Evolutionary conservation across 1,140 invertebrate genomes (phyloP).

Genomic region (Helicoverpa zea): DNA sequence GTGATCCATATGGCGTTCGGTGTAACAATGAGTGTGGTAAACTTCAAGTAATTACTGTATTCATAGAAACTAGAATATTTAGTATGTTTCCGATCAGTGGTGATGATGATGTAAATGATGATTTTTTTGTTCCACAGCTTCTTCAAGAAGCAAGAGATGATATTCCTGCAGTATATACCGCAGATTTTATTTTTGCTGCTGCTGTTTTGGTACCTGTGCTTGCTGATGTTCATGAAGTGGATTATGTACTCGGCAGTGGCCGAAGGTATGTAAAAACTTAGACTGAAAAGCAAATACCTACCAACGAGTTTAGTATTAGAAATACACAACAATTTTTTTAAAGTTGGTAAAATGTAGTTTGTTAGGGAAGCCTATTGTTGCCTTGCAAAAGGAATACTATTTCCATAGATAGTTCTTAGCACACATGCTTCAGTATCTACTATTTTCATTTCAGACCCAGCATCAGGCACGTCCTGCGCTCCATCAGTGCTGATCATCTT

Average conservation of each 20-base stretch:
- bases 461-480: slow-evolving; percentile 89
- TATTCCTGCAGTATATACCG: slow-evolving; percentile 95
- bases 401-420: no score
- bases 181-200: slow-evolving; percentile 94
- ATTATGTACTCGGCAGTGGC: slow-evolving; percentile 89
- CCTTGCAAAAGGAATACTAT: no score
- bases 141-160: slow-evolving; percentile 91
- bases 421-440: no score
- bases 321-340: no score
- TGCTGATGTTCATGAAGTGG: slow-evolving; percentile 96
- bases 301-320: background rate
- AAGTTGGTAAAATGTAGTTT: no score
- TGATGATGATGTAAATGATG: slow-evolving; percentile 51
- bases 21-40: slow-evolving; percentile 93
- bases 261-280: slow-evolving; percentile 79
- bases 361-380: no score
- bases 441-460: slow-evolving; percentile 66
- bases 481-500: slow-evolving; percentile 96
- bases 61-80: slow-evolving; percentile 77
- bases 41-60: slow-evolving; percentile 91
- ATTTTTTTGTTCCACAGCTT: slow-evolving; percentile 87
- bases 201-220: slow-evolving; percentile 95
- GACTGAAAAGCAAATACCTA: background rate
- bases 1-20: slow-evolving; percentile 98
- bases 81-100: slow-evolving; percentile 49